Evolutionary conservation across 1,140 invertebrate genomes (phyloP).

Genomic region (Bombus difficillimus): DNA sequence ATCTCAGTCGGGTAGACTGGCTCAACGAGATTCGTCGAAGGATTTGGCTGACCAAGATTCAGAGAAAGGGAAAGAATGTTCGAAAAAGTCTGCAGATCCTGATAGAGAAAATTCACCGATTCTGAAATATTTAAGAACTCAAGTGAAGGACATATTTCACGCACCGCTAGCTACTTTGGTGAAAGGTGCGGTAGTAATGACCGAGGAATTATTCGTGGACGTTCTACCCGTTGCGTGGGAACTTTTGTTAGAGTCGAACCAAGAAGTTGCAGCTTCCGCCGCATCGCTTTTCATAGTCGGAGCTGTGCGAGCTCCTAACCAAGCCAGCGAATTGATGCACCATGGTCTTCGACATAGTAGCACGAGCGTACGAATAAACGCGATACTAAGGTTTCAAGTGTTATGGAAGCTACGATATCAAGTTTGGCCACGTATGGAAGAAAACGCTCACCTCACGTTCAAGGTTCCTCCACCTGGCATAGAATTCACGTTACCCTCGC

Average conservation of each 20-base stretch:
- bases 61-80: conserved; percentile 79
- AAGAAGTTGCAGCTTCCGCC: conserved; percentile 90
- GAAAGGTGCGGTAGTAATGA: conserved; percentile 95
- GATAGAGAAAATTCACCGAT: conserved; percentile 87
- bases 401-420: conserved; percentile 99
- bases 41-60: conserved; percentile 80
- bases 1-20: conserved; percentile 79
- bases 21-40: conserved; percentile 80
- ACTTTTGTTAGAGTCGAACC: conserved; percentile 91
- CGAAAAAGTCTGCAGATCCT: conserved; percentile 81
- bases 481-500: conserved; percentile 99
- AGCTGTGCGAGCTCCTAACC: conserved; percentile 94
- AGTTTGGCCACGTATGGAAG: conserved; percentile 99
- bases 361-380: conserved; percentile 89
- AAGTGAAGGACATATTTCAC: conserved; percentile 94
- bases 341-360: conserved; percentile 92
- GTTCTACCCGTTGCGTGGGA: conserved; percentile 97
- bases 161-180: conserved; percentile 93
- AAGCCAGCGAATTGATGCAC: conserved; percentile 94
- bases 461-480: conserved; percentile 99
- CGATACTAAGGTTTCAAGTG: conserved; percentile 95
- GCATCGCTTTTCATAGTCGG: conserved; percentile 96
- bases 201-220: conserved; percentile 94
- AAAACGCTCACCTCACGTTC: conserved; percentile 96
- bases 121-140: conserved; percentile 92